A percentile compares a stretch with the other conserved stretches of the same genome.
phyloP scores from a whole-genome alignment of 2,113 vertebrate species.

The Grallaria varia region DNA sequence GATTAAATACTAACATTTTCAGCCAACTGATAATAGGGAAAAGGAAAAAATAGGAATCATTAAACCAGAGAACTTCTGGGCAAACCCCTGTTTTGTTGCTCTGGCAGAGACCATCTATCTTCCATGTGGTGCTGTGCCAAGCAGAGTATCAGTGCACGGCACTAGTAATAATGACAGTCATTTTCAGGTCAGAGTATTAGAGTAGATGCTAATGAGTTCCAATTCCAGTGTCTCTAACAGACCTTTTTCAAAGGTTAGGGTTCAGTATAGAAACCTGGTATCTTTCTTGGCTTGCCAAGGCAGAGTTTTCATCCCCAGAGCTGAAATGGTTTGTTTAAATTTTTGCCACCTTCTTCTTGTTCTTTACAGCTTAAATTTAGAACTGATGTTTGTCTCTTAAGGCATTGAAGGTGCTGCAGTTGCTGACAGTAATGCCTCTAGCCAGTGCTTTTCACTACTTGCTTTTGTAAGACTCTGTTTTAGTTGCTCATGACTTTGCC shows the following conservation, averaged over 20 bases:
- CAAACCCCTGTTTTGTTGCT: background rate
- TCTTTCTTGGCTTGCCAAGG: background rate
- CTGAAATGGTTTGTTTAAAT: background rate
- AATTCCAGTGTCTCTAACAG: background rate
- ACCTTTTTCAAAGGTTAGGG: background rate
- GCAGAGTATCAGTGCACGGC: background rate
- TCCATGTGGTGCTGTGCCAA: background rate
- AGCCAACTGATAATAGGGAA: background rate
- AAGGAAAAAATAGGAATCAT: constrained; percentile 7
- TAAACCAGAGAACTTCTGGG: background rate
- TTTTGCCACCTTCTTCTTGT: background rate
- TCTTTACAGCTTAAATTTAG: background rate
- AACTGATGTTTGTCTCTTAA: background rate
- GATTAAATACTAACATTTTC: constrained; percentile 28
- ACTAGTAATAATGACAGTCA: background rate
- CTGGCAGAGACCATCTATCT: background rate
- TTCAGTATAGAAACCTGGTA: background rate
- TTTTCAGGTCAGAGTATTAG: background rate
- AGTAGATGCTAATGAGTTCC: constrained; percentile 2
- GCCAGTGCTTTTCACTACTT: constrained; percentile 7
- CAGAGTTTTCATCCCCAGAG: background rate
- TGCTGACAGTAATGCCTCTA: background rate
- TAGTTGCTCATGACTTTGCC: constrained; percentile 35
- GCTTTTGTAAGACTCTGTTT: constrained; percentile 15
- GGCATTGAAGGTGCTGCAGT: background rate